Evolutionary conservation across 2,113 vertebrate species (phyloP).

Genomic region (Oncorhynchus mykiss): DNA sequence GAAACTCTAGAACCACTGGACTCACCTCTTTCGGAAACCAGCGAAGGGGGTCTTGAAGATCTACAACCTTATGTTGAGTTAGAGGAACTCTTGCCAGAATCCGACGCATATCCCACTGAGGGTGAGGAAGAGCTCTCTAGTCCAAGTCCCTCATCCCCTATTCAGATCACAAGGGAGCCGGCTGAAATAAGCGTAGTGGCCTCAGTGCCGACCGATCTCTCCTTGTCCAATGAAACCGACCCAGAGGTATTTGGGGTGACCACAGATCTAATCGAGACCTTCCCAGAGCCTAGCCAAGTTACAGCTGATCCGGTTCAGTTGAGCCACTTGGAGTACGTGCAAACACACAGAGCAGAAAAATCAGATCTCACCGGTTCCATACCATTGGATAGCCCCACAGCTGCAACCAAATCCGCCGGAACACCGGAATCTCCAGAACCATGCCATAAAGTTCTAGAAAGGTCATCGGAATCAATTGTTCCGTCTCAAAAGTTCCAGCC

Average conservation of each 20-base stretch:
- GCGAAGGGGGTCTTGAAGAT: conserved; percentile 19
- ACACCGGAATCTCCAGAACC: conserved; percentile 25
- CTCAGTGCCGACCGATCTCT: conserved; percentile 11
- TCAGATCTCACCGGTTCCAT: conserved; percentile 9
- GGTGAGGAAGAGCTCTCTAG: not conserved
- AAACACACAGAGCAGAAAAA: not conserved
- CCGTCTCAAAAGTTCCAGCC: conserved; percentile 10
- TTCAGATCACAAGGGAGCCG: conserved; percentile 11
- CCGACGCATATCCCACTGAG: conserved; percentile 11
- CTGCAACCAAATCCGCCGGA: not conserved
- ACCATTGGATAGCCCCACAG: not conserved
- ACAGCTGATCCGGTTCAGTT: not conserved
- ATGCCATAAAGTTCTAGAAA: conserved; percentile 15
- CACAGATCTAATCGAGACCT: conserved; percentile 33
- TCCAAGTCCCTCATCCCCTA: conserved; percentile 2
- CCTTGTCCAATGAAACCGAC: conserved; percentile 29
- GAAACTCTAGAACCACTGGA: conserved; percentile 25
- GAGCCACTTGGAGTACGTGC: not conserved
- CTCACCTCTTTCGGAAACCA: conserved; percentile 22
- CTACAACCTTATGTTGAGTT: conserved; percentile 25
- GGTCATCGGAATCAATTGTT: conserved; percentile 14
- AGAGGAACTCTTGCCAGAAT: conserved; percentile 34
- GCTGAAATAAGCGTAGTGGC: conserved; percentile 2
- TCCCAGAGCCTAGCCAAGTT: conserved; percentile 22
- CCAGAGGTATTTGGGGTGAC: conserved; percentile 15